Evolutionary conservation across 2,888 invertebrate species (phyloP).

Genomic region (Crepidodera aurea): DNA sequence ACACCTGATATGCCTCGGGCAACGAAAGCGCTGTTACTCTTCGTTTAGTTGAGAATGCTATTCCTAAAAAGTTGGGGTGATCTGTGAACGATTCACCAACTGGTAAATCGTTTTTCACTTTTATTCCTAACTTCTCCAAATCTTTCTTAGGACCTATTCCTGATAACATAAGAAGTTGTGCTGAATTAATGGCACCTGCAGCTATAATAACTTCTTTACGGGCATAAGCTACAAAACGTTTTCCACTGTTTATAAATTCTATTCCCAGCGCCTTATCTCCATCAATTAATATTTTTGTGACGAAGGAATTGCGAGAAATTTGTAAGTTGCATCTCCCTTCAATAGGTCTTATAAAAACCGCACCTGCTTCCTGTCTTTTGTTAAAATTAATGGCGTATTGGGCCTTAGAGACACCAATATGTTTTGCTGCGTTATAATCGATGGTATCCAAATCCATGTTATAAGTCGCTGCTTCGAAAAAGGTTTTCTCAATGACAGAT

Average conservation of each 20-base stretch:
- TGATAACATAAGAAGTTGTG: conserved; percentile 85
- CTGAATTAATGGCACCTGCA: conserved; percentile 84
- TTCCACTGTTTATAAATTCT: conserved; percentile 7
- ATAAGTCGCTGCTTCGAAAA: conserved; percentile 63
- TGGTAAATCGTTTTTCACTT: conserved; percentile 68
- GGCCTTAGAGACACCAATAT: conserved; percentile 8
- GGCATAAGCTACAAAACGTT: conserved; percentile 63
- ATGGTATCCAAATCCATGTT: conserved; percentile 45
- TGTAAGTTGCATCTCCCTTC: conserved; percentile 48
- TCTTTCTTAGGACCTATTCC: conserved; percentile 78
- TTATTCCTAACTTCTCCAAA: conserved; percentile 67
- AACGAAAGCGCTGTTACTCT: neutral
- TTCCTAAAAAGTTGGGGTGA: conserved; percentile 60
- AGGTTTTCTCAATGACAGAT: conserved; percentile 2
- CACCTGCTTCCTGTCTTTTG: conserved; percentile 5
- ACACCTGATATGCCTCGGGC: conserved; percentile 1
- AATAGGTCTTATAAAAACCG: conserved; percentile 7
- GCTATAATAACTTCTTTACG: conserved; percentile 80
- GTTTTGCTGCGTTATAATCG: conserved; percentile 11
- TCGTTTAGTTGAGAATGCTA: conserved; percentile 7
- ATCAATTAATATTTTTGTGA: conserved; percentile 9
- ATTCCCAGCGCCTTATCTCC: conserved; percentile 18
- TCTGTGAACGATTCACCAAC: conserved; percentile 86
- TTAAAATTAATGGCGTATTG: conserved; percentile 27
- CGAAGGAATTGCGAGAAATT: conserved; percentile 65